A percentile compares a stretch with the other conserved stretches of the same genome.
phyloP scores from a whole-genome alignment of 1,140 invertebrate genomes.

The Chionoecetes opilio region DNA sequence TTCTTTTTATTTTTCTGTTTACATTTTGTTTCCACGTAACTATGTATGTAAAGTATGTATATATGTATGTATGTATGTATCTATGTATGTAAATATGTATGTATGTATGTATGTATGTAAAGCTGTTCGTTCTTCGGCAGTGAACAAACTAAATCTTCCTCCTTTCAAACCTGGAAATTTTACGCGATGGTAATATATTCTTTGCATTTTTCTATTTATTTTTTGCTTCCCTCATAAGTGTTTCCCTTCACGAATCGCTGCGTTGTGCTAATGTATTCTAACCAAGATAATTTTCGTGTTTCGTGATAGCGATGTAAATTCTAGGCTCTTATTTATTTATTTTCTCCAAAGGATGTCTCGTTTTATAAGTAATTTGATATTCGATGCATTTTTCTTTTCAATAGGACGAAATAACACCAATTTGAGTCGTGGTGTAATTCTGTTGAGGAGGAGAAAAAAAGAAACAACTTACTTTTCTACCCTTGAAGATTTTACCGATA shows the following conservation, averaged over 20 bases:
- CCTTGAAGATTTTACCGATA: not conserved
- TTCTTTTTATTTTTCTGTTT: not conserved
- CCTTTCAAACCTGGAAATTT: not conserved
- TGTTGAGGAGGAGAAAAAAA: not conserved
- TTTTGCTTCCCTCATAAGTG: not conserved
- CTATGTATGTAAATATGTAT: too few relatives aligned
- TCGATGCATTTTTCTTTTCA: too few relatives aligned
- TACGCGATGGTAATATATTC: not conserved
- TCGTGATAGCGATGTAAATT: not conserved
- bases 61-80: too few relatives aligned
- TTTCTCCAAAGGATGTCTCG: not conserved
- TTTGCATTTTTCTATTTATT: not conserved
- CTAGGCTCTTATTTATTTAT: not conserved
- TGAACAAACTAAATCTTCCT: too few relatives aligned
- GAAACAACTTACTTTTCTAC: not conserved
- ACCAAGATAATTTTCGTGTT: not conserved
- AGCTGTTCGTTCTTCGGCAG: too few relatives aligned
- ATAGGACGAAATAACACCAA: not conserved
- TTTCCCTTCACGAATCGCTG: not conserved
- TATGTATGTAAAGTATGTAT: too few relatives aligned
- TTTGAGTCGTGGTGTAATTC: not conserved
- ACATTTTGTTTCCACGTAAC: too few relatives aligned
- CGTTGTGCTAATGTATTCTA: not conserved
- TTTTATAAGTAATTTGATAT: too few relatives aligned
- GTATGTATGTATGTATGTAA: too few relatives aligned